These are phyloP conservation scores for Sebastes diaconus DNA, from an alignment of 2,797 vertebrate genomes.

Conservation along the genomic window DNA sequence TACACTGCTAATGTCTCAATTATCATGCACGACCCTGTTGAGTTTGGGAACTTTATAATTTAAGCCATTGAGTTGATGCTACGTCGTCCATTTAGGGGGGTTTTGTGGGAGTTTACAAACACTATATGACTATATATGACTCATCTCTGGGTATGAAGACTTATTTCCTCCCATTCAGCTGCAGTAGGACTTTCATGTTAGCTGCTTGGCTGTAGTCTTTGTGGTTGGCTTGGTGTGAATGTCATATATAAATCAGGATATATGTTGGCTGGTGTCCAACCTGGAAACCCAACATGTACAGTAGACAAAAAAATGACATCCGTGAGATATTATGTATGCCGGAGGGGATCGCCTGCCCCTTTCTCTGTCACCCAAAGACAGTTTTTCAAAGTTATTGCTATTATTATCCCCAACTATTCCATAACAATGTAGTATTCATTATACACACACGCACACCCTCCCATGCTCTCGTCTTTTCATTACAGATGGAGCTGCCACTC, in stretches of 20 bases:
- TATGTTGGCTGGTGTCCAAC: neutral
- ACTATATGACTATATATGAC: too few species aligned
- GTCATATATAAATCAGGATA: neutral
- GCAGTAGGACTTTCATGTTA: neutral
- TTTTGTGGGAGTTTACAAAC: neutral
- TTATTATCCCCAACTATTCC: neutral
- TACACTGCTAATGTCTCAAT: neutral
- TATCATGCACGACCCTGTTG: neutral
- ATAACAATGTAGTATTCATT: conserved; percentile 5
- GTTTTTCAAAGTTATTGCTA: conserved; percentile 18
- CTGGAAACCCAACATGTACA: neutral
- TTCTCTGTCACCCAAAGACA: neutral
- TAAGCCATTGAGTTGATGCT: neutral
- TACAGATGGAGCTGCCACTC: conserved; percentile 16
- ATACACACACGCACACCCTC: neutral
- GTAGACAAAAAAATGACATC: neutral
- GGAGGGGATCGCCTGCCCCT: neutral
- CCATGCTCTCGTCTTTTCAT: conserved; percentile 13
- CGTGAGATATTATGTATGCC: neutral
- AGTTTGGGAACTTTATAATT: neutral
- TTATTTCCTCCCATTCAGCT: neutral
- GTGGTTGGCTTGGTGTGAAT: neutral
- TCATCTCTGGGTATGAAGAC: neutral
- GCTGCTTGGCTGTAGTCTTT: neutral
- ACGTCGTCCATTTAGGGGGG: neutral